Evolutionary conservation across 2,113 vertebrate species (phyloP), one percentile per base, ranked within the genome.

Genomic region (Struthio camelus): DNA sequence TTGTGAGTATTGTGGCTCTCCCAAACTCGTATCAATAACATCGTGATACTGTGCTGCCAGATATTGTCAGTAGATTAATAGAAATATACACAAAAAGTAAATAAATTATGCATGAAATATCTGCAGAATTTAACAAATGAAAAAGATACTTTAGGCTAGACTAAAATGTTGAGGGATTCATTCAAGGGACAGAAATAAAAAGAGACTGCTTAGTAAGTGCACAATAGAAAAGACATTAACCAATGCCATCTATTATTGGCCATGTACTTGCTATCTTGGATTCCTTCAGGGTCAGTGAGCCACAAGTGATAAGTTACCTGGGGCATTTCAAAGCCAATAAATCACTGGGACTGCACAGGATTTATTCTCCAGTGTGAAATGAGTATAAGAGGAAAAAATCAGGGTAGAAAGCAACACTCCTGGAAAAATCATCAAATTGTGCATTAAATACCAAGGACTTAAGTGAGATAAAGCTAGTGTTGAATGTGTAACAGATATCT

Each of bases 241-340:
- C 0, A 0, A 80, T 85, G 59, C 23, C n/a, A 83, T 94, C 42
- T 89, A 23, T 94, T 97, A 83, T 46, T 79, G 17, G 14, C 23
- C 75, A 50, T 90, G 89, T 93, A 83, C 54, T 93, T 90, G 36
- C 32, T 87, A 42, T 92, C 71, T 93, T 95, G 79, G 92, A 94
- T 93, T 96, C 95, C 69, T 78, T 94, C 58, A 90, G 78, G 67
- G 58, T 96, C 69, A 94, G 6, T 75, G 85, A 28, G 3, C 75
- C 46, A 83, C n/a, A 93, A 89, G 54, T 75, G 79, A 93, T 82
- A 97, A 96, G 18, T 70, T 96, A 87, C n/a, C n/a, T 89, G 18
- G 62, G 75, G 53, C 80, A 96, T 85, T 42, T 80, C 51, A 94
- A 90, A 80, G 8, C 44, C 53, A 95, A 75, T 96, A 96, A 96